Percentiles rank a stretch among this genome's conserved stretches.
Evolutionary conservation across 1,140 invertebrate species (phyloP).

Genomic region (Tribolium castaneum): DNA sequence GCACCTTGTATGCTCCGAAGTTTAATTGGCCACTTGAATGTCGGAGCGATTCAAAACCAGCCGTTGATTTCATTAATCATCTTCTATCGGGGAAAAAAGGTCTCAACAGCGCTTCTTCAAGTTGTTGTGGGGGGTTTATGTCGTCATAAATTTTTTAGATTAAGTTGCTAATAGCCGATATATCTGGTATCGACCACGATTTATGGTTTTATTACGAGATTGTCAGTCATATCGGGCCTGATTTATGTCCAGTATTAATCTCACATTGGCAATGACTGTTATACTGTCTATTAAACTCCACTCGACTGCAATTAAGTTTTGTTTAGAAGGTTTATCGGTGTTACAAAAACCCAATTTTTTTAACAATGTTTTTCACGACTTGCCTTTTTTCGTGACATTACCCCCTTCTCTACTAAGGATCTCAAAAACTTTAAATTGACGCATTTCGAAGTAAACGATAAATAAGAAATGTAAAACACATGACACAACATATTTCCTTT

Average conservation of each 20-base stretch:
- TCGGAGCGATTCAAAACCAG: neutral
- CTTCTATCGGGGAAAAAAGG: neutral
- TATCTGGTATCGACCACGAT: neutral
- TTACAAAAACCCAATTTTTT: too few relatives aligned
- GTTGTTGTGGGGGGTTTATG: slow-evolving; percentile 19
- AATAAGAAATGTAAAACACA: too few relatives aligned
- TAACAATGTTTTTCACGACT: too few relatives aligned
- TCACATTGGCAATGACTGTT: too few relatives aligned
- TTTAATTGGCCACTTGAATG: slow-evolving; percentile 28
- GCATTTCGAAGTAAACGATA: too few relatives aligned
- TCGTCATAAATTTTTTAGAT: slow-evolving; percentile 27
- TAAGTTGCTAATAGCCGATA: neutral
- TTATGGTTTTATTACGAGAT: slow-evolving; percentile 4
- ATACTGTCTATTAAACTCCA: too few relatives aligned
- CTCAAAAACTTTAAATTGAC: too few relatives aligned
- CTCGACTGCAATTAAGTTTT: too few relatives aligned
- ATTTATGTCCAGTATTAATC: neutral
- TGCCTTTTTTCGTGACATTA: too few relatives aligned
- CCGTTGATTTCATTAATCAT: slow-evolving; percentile 8
- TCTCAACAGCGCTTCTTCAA: neutral
- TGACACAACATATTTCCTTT: too few relatives aligned
- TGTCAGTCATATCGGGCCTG: neutral
- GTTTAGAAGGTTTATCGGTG: too few relatives aligned
- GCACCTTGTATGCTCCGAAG: neutral
- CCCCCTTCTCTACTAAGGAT: too few relatives aligned